Evolutionary conservation across 2,797 vertebrate species (phyloP).

Genomic region (Podargus strigoides): DNA sequence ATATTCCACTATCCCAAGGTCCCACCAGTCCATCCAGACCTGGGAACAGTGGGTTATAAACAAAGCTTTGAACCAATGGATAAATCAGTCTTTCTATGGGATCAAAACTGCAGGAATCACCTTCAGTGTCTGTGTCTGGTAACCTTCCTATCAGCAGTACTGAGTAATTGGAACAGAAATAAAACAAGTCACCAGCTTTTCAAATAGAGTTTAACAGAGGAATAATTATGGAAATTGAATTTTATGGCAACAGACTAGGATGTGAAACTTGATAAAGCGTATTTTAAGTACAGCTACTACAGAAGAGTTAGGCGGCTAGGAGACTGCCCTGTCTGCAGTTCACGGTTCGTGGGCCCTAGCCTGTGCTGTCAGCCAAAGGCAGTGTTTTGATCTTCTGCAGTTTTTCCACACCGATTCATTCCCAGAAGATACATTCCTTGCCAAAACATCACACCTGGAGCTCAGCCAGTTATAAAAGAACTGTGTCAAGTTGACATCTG

Average conservation of each 20-base stretch:
- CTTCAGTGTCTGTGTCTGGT: background rate
- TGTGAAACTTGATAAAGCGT: background rate
- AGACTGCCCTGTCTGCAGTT: background rate
- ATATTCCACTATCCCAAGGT: background rate
- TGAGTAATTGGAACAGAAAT: slow-evolving; percentile 3
- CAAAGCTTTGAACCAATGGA: background rate
- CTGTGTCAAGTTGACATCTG: background rate
- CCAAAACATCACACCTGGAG: background rate
- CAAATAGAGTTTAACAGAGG: background rate
- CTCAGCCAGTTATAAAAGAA: slow-evolving; percentile 2
- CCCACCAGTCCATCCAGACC: background rate
- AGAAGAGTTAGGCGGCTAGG: background rate
- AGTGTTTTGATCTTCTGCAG: background rate
- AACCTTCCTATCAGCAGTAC: background rate
- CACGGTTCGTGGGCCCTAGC: background rate
- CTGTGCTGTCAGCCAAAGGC: background rate
- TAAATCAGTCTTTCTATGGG: background rate
- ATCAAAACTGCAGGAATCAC: background rate
- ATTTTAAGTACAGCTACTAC: background rate
- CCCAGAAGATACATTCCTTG: background rate
- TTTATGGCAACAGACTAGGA: background rate
- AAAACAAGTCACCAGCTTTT: background rate
- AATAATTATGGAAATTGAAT: background rate
- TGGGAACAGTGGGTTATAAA: background rate
- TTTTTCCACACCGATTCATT: background rate